Conservation (phyloP, 2,797 vertebrate genomes). For the Masticophis lateralis region DNA sequence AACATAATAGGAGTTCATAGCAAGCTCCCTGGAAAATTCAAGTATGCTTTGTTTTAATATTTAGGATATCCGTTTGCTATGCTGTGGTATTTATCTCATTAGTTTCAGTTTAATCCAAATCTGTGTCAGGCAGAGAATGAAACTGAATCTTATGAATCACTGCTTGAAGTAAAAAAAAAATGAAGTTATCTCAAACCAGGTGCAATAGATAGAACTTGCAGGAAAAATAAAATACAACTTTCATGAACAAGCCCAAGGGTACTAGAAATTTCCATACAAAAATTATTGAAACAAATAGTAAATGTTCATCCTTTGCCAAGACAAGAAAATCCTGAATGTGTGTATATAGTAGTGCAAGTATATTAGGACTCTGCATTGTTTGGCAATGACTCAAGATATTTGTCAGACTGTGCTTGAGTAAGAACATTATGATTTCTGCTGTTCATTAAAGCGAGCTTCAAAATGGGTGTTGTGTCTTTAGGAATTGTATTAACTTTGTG, state of each 20-base stretch:
- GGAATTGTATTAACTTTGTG: not conserved
- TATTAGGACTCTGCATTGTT: not conserved
- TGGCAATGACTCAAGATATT: not conserved
- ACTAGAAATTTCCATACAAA: not conserved
- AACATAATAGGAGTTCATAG: not conserved
- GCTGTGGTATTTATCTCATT: not conserved
- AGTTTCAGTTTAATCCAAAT: not conserved
- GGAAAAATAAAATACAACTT: not conserved
- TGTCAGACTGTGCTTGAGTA: not conserved
- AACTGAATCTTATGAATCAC: not conserved
- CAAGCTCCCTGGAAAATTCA: not conserved
- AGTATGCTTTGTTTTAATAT: not conserved
- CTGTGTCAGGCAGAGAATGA: not conserved
- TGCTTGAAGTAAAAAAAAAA: not conserved
- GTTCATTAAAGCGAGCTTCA: not conserved
- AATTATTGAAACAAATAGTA: not conserved
- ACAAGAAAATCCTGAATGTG: not conserved
- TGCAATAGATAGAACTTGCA: not conserved
- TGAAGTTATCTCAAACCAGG: not conserved
- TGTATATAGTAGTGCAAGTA: not conserved
- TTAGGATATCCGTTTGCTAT: not conserved
- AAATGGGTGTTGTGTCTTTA: not conserved
- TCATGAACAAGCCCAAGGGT: not conserved
- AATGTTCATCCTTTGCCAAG: not conserved
- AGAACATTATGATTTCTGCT: not conserved